Evolutionary conservation across 2,797 vertebrate genomes (phyloP).

Genomic region (Poecilia velifera): DNA sequence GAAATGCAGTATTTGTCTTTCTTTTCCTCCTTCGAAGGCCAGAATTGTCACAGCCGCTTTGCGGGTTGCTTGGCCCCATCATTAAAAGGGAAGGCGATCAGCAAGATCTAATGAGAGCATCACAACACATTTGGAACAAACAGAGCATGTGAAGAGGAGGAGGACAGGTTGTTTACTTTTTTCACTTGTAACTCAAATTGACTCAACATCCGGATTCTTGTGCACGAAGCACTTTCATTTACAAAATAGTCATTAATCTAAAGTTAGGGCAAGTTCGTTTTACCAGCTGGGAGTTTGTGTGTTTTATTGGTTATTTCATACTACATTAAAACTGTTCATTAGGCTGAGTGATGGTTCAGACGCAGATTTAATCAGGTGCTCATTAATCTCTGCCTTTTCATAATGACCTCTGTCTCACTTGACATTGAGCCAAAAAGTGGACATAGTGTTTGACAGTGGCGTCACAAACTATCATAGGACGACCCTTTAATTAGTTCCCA

Average conservation of each 20-base stretch:
- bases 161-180: constrained; percentile 8
- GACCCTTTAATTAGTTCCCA: background rate
- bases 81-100: constrained; percentile 26
- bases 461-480: constrained; percentile 23
- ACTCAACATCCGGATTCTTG: background rate
- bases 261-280: constrained; percentile 35
- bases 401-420: constrained; percentile 68
- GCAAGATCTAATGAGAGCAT: constrained; percentile 46
- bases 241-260: constrained; percentile 27
- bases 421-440: constrained; percentile 67
- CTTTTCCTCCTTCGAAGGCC: constrained; percentile 31
- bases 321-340: constrained; percentile 76
- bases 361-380: constrained; percentile 71
- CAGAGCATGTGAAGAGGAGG: constrained; percentile 6
- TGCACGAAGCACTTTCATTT: background rate
- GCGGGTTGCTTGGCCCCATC: constrained; percentile 38
- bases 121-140: constrained; percentile 28
- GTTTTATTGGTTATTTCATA: constrained; percentile 74
- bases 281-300: constrained; percentile 61
- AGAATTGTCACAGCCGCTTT: constrained; percentile 21
- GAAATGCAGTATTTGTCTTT: constrained; percentile 54
- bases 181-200: constrained; percentile 10
- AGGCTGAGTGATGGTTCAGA: constrained; percentile 71
- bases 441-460: constrained; percentile 32
- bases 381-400: constrained; percentile 70